phyloP scores from a whole-genome alignment of 1,140 invertebrate genomes.

The Dendrolimus kikuchii region DNA sequence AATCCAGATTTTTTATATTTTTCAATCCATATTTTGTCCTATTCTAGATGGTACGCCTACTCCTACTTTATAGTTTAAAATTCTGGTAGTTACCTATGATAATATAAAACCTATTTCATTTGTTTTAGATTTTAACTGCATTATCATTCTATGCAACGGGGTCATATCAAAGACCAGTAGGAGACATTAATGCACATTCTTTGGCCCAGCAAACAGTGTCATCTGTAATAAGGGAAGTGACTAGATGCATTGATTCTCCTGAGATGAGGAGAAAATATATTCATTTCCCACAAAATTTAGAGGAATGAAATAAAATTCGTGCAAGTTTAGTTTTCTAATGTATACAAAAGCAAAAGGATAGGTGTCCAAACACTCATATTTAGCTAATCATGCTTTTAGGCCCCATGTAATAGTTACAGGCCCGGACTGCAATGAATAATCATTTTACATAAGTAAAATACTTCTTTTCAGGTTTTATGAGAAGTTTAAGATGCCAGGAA shows the following conservation, averaged over 20 bases:
- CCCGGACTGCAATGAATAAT: too few species aligned
- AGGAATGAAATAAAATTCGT: neutral
- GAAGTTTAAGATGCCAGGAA: conserved; percentile 10
- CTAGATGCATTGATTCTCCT: neutral
- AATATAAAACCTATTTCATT: neutral
- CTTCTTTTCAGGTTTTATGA: conserved; percentile 12
- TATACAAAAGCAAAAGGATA: too few species aligned
- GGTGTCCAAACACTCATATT: too few species aligned
- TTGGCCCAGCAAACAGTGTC: conserved; percentile 11
- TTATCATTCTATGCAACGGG: conserved; percentile 12
- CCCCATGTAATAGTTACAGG: too few species aligned
- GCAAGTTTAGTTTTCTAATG: too few species aligned
- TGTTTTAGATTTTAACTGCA: conserved; percentile 10
- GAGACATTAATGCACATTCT: conserved; percentile 10
- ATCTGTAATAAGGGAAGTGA: conserved; percentile 2
- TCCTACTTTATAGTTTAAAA: too few species aligned
- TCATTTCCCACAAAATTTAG: conserved; percentile 2
- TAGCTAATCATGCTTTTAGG: too few species aligned
- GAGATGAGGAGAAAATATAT: conserved; percentile 9
- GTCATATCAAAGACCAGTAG: conserved; percentile 10
- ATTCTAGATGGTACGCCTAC: too few species aligned
- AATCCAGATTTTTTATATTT: too few species aligned
- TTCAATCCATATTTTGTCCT: too few species aligned
- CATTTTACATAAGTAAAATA: too few species aligned
- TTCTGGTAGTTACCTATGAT: too few species aligned